phyloP scores from a whole-genome alignment of 1,140 invertebrate genomes.

The Physella acuta region DNA sequence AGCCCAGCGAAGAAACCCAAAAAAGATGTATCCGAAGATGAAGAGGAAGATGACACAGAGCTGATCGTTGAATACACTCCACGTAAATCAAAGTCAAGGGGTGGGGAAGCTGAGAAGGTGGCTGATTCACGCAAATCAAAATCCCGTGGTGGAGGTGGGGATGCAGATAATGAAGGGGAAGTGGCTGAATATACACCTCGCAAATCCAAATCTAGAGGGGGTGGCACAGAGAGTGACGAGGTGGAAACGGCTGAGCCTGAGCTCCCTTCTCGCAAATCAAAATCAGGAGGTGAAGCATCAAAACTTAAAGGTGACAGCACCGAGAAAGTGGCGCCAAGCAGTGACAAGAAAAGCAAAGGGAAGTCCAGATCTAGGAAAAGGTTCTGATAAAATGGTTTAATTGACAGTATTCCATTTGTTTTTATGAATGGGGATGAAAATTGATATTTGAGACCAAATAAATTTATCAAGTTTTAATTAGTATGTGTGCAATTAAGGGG shows the following conservation, averaged over 20 bases:
- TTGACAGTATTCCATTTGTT: no score
- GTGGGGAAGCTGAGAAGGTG: not conserved
- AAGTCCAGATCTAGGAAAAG: no score
- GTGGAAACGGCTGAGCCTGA: not conserved
- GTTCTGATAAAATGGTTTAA: no score
- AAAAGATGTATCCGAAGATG: not conserved
- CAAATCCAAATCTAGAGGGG: slow-evolving; percentile 15
- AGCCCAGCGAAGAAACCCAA: not conserved
- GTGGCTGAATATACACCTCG: slow-evolving; percentile 12
- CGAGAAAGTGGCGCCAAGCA: no score
- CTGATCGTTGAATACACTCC: slow-evolving; percentile 11
- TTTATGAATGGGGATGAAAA: no score
- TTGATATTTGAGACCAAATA: no score
- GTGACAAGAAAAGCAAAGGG: no score
- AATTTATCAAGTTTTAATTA: no score
- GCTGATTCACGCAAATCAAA: not conserved
- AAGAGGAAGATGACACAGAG: not conserved
- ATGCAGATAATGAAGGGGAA: slow-evolving; percentile 2
- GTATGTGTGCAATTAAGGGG: no score
- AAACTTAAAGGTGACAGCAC: no score
- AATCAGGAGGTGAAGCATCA: no score
- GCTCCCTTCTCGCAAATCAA: no score
- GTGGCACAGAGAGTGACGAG: not conserved
- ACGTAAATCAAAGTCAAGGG: slow-evolving; percentile 17
- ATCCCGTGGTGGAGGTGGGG: not conserved